These are phyloP conservation scores for Tinea trinotella DNA, from an alignment of 2,888 invertebrate species.

Conservation along the genomic window DNA sequence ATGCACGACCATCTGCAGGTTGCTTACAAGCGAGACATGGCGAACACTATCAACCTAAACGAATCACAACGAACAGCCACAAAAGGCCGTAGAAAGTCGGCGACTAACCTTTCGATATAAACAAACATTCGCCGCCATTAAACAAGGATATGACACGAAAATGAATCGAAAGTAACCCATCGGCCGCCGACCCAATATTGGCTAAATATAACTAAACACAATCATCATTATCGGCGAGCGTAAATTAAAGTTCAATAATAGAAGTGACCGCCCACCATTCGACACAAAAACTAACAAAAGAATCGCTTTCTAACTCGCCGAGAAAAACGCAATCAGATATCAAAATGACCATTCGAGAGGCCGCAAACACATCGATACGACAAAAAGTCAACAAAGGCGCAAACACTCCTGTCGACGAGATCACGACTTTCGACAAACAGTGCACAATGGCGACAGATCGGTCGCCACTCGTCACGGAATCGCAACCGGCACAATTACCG, in stretches of 20 bases:
- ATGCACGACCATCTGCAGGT: slow-evolving; percentile 11
- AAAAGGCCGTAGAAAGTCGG: slow-evolving; percentile 14
- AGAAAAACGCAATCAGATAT: slow-evolving; percentile 33
- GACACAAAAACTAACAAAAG: slow-evolving; percentile 32
- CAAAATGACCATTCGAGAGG: slow-evolving; percentile 30
- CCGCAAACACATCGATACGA: slow-evolving; percentile 13
- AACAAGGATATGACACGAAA: slow-evolving; percentile 10
- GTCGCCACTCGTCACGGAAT: slow-evolving; percentile 26
- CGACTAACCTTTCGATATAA: slow-evolving; percentile 13
- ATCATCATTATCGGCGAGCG: background rate
- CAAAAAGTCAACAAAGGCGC: slow-evolving; percentile 40
- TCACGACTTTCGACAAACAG: slow-evolving; percentile 45
- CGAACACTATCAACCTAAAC: slow-evolving; percentile 10
- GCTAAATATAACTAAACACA: background rate
- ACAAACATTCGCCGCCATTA: background rate
- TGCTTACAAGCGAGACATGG: background rate
- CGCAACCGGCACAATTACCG: slow-evolving; percentile 64
- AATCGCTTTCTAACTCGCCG: slow-evolving; percentile 47
- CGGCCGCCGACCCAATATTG: background rate
- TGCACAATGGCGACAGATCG: slow-evolving; percentile 29
- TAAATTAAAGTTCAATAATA: slow-evolving; percentile 1
- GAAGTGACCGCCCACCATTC: slow-evolving; percentile 7
- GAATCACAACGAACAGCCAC: slow-evolving; percentile 7
- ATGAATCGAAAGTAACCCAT: background rate
- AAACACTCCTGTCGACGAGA: slow-evolving; percentile 32